phyloP scores from a whole-genome alignment of 2,113 vertebrate genomes.

The Heterocephalus glaber region DNA sequence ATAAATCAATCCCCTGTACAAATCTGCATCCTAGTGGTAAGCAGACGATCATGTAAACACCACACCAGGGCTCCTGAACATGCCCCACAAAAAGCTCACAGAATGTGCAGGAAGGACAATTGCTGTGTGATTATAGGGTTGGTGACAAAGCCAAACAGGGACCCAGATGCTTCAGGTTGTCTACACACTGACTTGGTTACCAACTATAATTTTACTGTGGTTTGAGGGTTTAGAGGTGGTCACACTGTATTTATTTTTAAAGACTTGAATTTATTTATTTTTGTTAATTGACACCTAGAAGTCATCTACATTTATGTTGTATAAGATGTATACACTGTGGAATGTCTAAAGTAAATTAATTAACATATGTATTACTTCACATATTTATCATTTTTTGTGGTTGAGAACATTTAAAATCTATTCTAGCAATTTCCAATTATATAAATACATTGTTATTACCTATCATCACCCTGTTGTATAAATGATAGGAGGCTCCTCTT shows the following conservation, averaged over 20 bases:
- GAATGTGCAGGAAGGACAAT: background rate
- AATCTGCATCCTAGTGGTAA: background rate
- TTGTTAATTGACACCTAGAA: background rate
- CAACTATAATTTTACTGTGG: no score
- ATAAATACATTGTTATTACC: background rate
- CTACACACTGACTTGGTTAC: background rate
- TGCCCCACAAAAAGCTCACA: background rate
- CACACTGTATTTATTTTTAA: background rate
- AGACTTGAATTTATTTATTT: background rate
- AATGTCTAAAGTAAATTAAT: background rate
- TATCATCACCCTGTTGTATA: no score
- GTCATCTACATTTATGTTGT: background rate
- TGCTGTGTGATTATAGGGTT: background rate
- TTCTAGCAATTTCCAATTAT: background rate
- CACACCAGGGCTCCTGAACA: background rate
- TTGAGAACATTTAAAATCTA: background rate
- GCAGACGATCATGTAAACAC: background rate
- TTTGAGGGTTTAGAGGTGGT: background rate
- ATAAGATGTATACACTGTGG: background rate
- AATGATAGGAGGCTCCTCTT: background rate
- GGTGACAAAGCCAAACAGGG: background rate
- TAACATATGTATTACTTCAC: background rate
- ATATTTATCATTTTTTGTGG: background rate
- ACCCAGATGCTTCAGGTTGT: background rate
- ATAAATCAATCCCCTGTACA: background rate